phyloP scores from a whole-genome alignment of 2,797 vertebrate genomes.

The Euphonia xanthogaster region DNA sequence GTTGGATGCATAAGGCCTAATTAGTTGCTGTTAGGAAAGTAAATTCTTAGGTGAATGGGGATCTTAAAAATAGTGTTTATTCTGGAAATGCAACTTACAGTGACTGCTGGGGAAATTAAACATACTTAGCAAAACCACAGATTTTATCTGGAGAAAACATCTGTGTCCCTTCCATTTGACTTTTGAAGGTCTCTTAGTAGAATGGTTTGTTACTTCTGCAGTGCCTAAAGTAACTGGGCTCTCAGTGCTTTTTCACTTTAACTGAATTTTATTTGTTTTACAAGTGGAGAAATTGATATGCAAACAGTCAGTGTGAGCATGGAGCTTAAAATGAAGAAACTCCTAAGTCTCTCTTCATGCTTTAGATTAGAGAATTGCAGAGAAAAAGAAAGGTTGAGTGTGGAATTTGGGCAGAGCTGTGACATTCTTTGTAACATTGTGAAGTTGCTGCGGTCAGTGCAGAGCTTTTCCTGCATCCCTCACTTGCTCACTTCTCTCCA shows the following conservation, averaged over 20 bases:
- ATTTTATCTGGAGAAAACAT: background rate
- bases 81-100: background rate
- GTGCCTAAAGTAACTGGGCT: background rate
- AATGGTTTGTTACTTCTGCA: background rate
- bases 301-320: background rate
- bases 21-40: background rate
- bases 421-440: constrained; percentile 16
- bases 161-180: background rate
- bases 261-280: background rate
- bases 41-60: background rate
- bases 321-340: background rate
- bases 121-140: background rate
- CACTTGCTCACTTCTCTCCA: background rate
- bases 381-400: background rate
- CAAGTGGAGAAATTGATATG: background rate
- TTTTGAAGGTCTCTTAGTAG: background rate
- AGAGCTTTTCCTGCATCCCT: background rate
- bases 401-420: constrained; percentile 3
- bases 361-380: background rate
- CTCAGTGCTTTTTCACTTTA: background rate
- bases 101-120: background rate
- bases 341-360: background rate
- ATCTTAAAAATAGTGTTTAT: constrained; percentile 10
- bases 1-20: background rate
- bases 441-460: constrained; percentile 10